Conservation (phyloP, 2,113 vertebrate genomes). For the Eclectus roratus region DNA sequence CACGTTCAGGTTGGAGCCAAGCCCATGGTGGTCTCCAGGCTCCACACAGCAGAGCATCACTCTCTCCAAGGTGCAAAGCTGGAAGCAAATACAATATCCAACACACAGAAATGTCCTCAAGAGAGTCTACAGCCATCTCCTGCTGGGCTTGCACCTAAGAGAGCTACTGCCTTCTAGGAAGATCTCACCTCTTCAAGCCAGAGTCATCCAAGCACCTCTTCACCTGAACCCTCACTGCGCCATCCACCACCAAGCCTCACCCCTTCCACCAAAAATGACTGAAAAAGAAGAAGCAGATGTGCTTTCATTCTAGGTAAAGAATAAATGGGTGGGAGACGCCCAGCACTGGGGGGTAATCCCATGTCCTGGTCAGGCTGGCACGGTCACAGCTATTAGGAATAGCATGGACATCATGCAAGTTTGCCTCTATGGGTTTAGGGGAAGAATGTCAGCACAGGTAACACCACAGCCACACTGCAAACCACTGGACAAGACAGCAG, state of each 20-base stretch:
- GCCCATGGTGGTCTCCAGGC: not conserved
- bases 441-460: not conserved
- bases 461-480: not conserved
- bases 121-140: not conserved
- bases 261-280: not conserved
- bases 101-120: not conserved
- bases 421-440: not conserved
- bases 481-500: not conserved
- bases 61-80: not conserved
- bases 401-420: fast-evolving
- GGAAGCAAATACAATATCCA: not conserved
- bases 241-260: not conserved
- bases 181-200: not conserved
- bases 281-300: not conserved
- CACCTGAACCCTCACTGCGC: fast-evolving
- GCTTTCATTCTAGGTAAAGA: not conserved
- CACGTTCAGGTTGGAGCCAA: fast-evolving
- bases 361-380: fast-evolving
- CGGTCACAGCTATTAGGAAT: not conserved
- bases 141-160: not conserved
- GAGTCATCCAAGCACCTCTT: not conserved
- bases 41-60: not conserved
- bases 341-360: not conserved
- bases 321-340: not conserved
- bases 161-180: not conserved